Evolutionary conservation across 37 sponge, comb jelly and placozoan species (phyloP), one percentile per base, ranked within the genome.

Genomic region (Hexactinellida sp.): DNA sequence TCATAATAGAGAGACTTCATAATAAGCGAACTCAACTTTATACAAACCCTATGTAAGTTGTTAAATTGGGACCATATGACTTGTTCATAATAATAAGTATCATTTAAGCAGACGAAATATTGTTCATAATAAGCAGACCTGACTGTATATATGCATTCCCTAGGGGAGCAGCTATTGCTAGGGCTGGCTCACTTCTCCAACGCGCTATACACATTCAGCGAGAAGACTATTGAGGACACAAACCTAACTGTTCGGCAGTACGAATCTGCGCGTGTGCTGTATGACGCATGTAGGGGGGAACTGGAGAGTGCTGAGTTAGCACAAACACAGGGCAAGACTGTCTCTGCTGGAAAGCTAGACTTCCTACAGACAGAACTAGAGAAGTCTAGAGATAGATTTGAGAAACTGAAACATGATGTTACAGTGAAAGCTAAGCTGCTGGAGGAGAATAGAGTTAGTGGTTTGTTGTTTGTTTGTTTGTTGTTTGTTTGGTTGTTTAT

Each of bases 161-260:
- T 28, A 63, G 76, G 94, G 0, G 93, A 94, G 36, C 63, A 87
- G 36, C 89, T 96, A n/a, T 37, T 92, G 24, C 51, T 85, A 0
- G 84, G 89, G n/a, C 36, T 92, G 24, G 82, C 88, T 32, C 86
- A 54, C 38, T 94, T 96, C 54, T 37, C 84, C 38, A 52, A 91
- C 37, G 91, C 89, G 52, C 83, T 94, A 37, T 82, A 88, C 21
- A 96, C 97, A 9, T 86, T 96, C 36, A 86, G 85, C 37, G n/a
- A 89, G 36, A 94, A 92, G 55, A 92, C 97, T 24, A 96, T 96
- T 82, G 97, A 92, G 55, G 97, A 96, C 87, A 96, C 97, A 0
- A 84, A 94, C 1, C 51, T 39, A 32, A 94, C 95, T 0, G 92
- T 92, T 23, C 94, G 92, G 86, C 38, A 39, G n/a, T 96, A 96